phyloP scores from a whole-genome alignment of 1,140 invertebrate genomes.

The Cydia fagiglandana region DNA sequence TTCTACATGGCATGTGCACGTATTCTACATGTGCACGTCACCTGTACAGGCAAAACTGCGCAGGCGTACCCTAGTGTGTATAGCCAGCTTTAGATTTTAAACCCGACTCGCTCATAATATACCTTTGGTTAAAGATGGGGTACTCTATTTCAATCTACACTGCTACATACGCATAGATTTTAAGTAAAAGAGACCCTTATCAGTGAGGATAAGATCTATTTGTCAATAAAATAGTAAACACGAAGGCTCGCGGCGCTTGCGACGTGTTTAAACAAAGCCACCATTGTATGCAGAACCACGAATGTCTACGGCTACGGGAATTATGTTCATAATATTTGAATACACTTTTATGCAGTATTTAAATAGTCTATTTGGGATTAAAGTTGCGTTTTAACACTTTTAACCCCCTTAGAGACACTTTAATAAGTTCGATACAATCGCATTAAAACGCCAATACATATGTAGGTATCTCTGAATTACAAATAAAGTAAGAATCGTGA shows the following conservation, averaged over 20 bases:
- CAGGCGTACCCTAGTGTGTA: too few species aligned
- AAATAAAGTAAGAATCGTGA: too few species aligned
- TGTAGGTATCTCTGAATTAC: too few species aligned
- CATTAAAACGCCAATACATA: too few species aligned
- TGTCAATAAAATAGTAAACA: neutral
- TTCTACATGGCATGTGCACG: too few species aligned
- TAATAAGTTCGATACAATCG: neutral
- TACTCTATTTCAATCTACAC: neutral
- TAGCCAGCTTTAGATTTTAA: too few species aligned
- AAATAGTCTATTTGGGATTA: neutral
- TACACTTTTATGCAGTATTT: neutral
- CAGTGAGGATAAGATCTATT: neutral
- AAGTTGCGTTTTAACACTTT: neutral
- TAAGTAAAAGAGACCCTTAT: neutral
- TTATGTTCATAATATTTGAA: conserved; percentile 12
- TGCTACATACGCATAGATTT: neutral
- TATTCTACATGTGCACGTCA: too few species aligned
- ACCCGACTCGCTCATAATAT: too few species aligned
- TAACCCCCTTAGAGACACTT: neutral
- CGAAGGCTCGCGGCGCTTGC: neutral
- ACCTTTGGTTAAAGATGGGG: neutral
- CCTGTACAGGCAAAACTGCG: too few species aligned
- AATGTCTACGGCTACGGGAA: neutral
- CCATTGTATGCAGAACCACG: conserved; percentile 15
- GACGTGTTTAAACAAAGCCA: neutral